Conservation (phyloP, 2,888 invertebrate species). For the Ophion obscuratus region DNA sequence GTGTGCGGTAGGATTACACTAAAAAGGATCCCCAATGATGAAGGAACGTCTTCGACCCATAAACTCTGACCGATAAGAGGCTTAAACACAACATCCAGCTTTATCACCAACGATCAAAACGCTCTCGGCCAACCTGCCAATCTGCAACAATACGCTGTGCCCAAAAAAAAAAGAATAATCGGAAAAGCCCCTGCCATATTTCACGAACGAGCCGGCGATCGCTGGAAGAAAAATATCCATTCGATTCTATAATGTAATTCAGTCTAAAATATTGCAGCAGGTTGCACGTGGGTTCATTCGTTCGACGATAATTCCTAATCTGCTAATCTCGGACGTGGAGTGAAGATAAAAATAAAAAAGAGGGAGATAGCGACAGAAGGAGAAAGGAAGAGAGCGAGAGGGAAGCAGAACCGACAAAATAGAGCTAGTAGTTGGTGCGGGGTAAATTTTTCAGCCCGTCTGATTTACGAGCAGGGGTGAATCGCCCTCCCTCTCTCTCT, state of each 20-base stretch:
- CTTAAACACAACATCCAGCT: neutral
- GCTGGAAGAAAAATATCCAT: constrained; percentile 1
- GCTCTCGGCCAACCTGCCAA: neutral
- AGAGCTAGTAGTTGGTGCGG: constrained; percentile 12
- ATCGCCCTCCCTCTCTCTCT: constrained; percentile 28
- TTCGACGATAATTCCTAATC: constrained; percentile 65
- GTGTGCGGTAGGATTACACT: neutral
- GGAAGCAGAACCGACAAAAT: constrained; percentile 2
- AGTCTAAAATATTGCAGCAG: constrained; percentile 60
- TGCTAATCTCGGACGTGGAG: constrained; percentile 61
- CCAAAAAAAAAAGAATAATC: neutral
- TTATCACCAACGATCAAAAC: neutral
- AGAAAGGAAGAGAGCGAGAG: constrained; percentile 29
- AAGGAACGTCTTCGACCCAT: neutral
- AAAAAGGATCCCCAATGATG: neutral
- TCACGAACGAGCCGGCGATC: neutral
- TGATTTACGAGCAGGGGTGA: constrained; percentile 68
- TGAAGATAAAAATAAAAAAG: constrained; percentile 48
- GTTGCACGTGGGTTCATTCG: constrained; percentile 66
- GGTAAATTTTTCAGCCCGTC: constrained; percentile 66
- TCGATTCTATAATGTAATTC: constrained; percentile 65
- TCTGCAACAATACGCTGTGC: neutral
- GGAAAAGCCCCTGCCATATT: constrained; percentile 7
- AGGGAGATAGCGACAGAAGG: constrained; percentile 32
- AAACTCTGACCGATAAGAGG: neutral